Evolutionary conservation across 2,113 vertebrate genomes (phyloP).

Genomic region (Phoenicopterus ruber): DNA sequence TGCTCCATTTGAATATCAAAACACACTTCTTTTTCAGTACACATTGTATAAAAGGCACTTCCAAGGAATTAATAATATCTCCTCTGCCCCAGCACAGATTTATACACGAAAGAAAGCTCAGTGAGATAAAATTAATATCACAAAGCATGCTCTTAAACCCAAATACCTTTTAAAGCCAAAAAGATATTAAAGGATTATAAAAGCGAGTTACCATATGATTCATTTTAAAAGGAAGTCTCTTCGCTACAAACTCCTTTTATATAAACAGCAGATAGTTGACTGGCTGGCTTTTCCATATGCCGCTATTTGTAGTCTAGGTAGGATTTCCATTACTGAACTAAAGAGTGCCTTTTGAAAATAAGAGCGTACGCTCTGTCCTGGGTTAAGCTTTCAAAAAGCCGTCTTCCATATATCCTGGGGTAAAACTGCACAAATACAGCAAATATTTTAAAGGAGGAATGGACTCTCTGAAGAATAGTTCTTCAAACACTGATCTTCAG

Average conservation of each 20-base stretch:
- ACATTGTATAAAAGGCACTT: slow-evolving; percentile 20
- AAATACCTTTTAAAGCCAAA: not conserved
- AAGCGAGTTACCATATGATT: slow-evolving; percentile 55
- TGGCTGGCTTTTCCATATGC: not conserved
- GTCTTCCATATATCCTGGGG: not conserved
- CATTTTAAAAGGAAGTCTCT: slow-evolving; percentile 37
- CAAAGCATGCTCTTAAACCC: slow-evolving; percentile 29
- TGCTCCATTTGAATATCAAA: not conserved
- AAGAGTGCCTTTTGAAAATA: not conserved
- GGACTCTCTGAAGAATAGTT: not conserved
- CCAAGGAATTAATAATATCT: slow-evolving; percentile 27
- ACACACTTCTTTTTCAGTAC: not conserved
- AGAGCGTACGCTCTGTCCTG: not conserved
- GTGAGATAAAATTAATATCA: slow-evolving; percentile 1
- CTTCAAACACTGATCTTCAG: not conserved
- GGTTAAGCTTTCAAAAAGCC: slow-evolving; percentile 21
- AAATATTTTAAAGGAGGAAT: not conserved
- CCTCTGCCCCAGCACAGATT: not conserved
- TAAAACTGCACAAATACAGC: slow-evolving; percentile 16
- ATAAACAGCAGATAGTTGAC: slow-evolving; percentile 12
- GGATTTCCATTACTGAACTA: slow-evolving; percentile 31
- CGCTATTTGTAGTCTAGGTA: slow-evolving; percentile 6
- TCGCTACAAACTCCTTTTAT: slow-evolving; percentile 8
- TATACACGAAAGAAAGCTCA: not conserved
- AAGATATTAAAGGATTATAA: slow-evolving; percentile 25